phyloP scores from a whole-genome alignment of 2,797 vertebrate genomes.

The Momotus momota region DNA sequence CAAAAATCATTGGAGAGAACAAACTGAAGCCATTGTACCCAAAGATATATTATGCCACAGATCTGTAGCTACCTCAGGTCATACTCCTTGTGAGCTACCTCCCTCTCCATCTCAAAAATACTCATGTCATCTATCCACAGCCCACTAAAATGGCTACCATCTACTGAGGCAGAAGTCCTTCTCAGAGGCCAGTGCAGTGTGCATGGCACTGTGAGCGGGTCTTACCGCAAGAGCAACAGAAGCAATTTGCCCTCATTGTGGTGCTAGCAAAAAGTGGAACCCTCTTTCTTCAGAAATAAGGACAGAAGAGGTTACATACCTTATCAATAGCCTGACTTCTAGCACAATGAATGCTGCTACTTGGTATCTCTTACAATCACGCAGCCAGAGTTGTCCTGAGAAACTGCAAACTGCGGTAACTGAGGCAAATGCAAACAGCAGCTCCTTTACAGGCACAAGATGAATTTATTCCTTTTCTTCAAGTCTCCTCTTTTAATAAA shows the following conservation, averaged over 20 bases:
- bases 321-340: not conserved
- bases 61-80: not conserved
- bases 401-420: not conserved
- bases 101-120: not conserved
- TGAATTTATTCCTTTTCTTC: not conserved
- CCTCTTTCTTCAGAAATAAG: not conserved
- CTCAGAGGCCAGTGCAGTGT: rapidly evolving
- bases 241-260: not conserved
- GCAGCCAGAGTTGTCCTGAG: not conserved
- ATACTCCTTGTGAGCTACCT: not conserved
- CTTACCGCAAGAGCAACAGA: not conserved
- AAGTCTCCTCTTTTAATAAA: not conserved
- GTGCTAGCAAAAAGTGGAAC: not conserved
- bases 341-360: rapidly evolving
- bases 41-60: not conserved
- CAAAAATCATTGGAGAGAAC: not conserved
- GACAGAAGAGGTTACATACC: not conserved
- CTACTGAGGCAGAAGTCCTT: rapidly evolving
- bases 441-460: not conserved
- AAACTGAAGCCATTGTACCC: not conserved
- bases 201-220: rapidly evolving
- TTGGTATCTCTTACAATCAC: rapidly evolving
- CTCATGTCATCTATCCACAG: not conserved
- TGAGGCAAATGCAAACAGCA: not conserved
- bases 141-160: not conserved